Conservation (phyloP, 2,113 vertebrate genomes). For the Kobus ellipsiprymnus region DNA sequence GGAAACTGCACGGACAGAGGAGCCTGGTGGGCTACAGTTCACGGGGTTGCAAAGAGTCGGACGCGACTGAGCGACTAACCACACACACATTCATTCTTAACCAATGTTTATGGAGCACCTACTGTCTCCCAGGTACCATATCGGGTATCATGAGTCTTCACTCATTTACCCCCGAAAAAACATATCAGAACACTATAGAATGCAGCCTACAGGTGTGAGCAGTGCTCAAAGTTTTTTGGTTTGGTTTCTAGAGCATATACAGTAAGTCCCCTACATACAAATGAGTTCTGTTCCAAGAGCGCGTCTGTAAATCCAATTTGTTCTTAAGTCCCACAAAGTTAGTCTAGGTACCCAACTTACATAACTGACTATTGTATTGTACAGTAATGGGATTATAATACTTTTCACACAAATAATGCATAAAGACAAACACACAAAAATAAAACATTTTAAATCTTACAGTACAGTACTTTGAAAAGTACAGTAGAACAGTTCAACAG, state of each 20-base stretch:
- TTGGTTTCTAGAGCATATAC: neutral
- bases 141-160: rapidly evolving
- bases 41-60: rapidly evolving
- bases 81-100: neutral
- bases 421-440: neutral
- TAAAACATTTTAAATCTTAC: neutral
- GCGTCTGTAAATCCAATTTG: neutral
- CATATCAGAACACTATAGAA: neutral
- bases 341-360: neutral
- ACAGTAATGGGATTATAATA: neutral
- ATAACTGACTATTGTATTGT: neutral
- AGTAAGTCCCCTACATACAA: neutral
- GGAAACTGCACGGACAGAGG: neutral
- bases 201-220: neutral
- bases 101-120: neutral
- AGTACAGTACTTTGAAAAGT: neutral
- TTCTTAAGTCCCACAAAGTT: neutral
- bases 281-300: neutral
- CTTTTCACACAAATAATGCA: neutral
- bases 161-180: neutral
- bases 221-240: neutral
- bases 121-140: neutral
- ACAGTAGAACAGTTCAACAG: neutral
- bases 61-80: neutral
- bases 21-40: neutral